A percentile compares a stretch with the other conserved stretches of the same genome.
phyloP scores from a whole-genome alignment of 2,113 vertebrate genomes.

The Lasiurus cinereus region DNA sequence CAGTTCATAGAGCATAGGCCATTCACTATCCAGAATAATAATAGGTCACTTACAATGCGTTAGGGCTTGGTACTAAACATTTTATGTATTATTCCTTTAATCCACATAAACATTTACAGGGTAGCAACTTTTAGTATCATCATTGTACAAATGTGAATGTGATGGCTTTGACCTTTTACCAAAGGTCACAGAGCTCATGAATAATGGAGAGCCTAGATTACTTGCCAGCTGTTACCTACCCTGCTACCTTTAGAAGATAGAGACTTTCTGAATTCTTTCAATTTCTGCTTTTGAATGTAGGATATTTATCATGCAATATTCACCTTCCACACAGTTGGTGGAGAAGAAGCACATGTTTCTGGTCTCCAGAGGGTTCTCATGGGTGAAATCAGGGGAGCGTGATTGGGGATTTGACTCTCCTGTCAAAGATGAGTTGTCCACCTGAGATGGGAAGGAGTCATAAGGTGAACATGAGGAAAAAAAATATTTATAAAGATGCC shows the following conservation, averaged over 20 bases:
- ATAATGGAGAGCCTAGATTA: not conserved
- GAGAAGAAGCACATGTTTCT: constrained; percentile 97
- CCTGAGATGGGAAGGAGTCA: constrained; percentile 84
- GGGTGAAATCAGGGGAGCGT: constrained; percentile 92
- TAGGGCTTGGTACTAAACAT: not conserved
- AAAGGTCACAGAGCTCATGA: not conserved
- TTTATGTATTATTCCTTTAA: not conserved
- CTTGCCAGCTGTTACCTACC: not conserved
- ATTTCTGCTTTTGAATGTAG: constrained; percentile 27
- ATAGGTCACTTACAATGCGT: not conserved
- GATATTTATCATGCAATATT: not conserved
- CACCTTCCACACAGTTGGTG: constrained; percentile 97
- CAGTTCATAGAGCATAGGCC: not conserved
- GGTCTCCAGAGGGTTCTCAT: constrained; percentile 95
- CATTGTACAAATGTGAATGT: not conserved
- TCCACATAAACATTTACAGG: not conserved
- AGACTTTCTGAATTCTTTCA: not conserved
- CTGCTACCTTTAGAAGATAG: not conserved
- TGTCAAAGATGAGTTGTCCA: constrained; percentile 96
- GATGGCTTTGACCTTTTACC: constrained; percentile 37
- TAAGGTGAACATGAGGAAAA: not conserved
- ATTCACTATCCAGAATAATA: not conserved
- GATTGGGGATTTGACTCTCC: constrained; percentile 96
- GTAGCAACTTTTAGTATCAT: not conserved
- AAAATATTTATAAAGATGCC: not conserved